A percentile compares a stretch with the other conserved stretches of the same genome.
Evolutionary conservation across 2,888 invertebrate species (phyloP).

Genomic region (Epistrophella euchroma): DNA sequence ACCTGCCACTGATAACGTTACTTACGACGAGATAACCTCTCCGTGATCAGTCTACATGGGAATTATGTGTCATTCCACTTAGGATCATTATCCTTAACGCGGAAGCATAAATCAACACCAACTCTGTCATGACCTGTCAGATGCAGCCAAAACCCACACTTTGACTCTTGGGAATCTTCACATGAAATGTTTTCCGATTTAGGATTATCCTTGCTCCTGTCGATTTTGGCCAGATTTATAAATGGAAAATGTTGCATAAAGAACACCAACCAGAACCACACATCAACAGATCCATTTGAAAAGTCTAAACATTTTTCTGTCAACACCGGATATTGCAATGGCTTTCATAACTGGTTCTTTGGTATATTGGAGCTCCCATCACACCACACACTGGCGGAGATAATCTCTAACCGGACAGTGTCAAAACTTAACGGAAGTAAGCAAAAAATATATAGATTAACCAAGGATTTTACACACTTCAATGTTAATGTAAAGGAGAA

Average conservation of each 20-base stretch:
- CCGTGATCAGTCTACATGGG: constrained; percentile 56
- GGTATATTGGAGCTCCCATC: neutral
- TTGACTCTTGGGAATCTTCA: neutral
- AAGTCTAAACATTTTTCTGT: constrained; percentile 67
- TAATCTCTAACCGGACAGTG: constrained; percentile 58
- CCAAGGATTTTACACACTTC: constrained; percentile 39
- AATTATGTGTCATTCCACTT: constrained; percentile 71
- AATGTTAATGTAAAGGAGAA: constrained; percentile 24
- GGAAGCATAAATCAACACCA: constrained; percentile 66
- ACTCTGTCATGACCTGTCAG: constrained; percentile 55
- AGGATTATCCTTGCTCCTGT: constrained; percentile 55
- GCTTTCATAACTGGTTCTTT: constrained; percentile 23
- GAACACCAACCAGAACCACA: neutral
- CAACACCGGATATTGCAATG: constrained; percentile 66
- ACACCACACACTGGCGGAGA: neutral
- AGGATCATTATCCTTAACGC: constrained; percentile 63
- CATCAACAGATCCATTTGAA: constrained; percentile 37
- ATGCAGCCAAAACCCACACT: constrained; percentile 3
- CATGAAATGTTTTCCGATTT: constrained; percentile 27
- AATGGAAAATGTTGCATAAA: constrained; percentile 14
- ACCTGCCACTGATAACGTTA: constrained; percentile 65
- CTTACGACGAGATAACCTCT: constrained; percentile 54
- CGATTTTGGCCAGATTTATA: constrained; percentile 54
- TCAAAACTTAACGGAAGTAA: constrained; percentile 54
- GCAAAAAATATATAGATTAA: constrained; percentile 30